Percentiles rank a stretch among this genome's conserved stretches.
phyloP scores from a whole-genome alignment of 2,888 invertebrate genomes.

The Thera britannica region DNA sequence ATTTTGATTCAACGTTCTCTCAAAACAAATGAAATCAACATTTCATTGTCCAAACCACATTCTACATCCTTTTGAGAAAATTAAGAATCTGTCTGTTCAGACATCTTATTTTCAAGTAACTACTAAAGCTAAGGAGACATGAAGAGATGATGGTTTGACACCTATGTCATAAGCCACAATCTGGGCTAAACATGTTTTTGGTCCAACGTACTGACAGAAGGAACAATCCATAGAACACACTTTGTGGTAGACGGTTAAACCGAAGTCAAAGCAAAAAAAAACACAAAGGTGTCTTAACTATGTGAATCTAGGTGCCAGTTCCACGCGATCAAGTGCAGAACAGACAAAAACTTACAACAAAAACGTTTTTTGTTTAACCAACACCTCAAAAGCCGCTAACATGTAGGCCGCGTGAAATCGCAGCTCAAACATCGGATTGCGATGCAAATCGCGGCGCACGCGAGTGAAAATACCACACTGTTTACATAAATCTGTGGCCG shows the following conservation, averaged over 20 bases:
- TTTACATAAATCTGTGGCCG: constrained; percentile 31
- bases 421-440: constrained; percentile 47
- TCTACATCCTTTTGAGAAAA: background rate
- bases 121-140: too few relatives aligned
- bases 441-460: constrained; percentile 35
- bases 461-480: constrained; percentile 30
- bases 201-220: too few relatives aligned
- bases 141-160: too few relatives aligned
- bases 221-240: too few relatives aligned
- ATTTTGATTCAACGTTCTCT: constrained; percentile 14
- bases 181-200: too few relatives aligned
- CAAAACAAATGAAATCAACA: constrained; percentile 19
- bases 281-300: too few relatives aligned
- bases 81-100: background rate
- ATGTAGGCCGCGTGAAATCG: constrained; percentile 77
- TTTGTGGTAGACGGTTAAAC: too few relatives aligned
- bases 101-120: background rate
- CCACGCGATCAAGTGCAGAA: too few relatives aligned
- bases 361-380: background rate
- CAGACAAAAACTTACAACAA: too few relatives aligned
- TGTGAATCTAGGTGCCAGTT: too few relatives aligned
- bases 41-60: constrained; percentile 2
- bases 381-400: constrained; percentile 44
- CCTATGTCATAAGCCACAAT: too few relatives aligned
- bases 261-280: too few relatives aligned